Percentiles rank a stretch among this genome's conserved stretches.
phyloP scores from a whole-genome alignment of 2,888 invertebrate genomes.

The Ischnura elegans region DNA sequence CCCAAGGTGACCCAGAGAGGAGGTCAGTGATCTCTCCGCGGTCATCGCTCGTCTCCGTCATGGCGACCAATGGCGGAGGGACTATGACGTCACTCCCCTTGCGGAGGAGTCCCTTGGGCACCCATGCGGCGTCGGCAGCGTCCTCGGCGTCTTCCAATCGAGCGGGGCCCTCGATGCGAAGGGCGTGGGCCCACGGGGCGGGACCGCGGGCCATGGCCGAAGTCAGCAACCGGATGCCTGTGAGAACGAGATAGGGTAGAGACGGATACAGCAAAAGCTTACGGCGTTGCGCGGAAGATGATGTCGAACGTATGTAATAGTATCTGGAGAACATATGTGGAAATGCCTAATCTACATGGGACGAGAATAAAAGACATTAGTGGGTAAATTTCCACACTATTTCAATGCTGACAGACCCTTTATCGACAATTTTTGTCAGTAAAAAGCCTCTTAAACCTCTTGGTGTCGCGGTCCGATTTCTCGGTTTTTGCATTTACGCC shows the following conservation, averaged over 20 bases:
- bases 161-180: neutral
- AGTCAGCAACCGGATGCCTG: neutral
- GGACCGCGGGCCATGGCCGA: neutral
- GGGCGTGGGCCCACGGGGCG: neutral
- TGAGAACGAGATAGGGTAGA: neutral
- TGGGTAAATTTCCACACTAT: too few relatives aligned
- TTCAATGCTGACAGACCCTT: too few relatives aligned
- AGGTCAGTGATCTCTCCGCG: neutral
- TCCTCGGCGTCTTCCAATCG: neutral
- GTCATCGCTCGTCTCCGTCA: neutral
- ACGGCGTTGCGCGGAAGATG: too few relatives aligned
- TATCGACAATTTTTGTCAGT: too few relatives aligned
- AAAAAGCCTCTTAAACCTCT: too few relatives aligned
- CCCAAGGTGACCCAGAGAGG: slow-evolving; percentile 24
- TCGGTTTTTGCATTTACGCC: too few relatives aligned
- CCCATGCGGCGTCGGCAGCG: neutral
- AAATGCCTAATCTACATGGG: too few relatives aligned
- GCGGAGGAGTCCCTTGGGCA: neutral
- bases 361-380: too few relatives aligned
- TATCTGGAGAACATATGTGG: too few relatives aligned
- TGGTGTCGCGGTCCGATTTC: too few relatives aligned
- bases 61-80: neutral
- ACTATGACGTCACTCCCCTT: neutral
- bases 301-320: too few relatives aligned
- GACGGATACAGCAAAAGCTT: too few relatives aligned